Base-by-base conservation (phyloP, 2,888 invertebrate species). In the Melolontha melolontha region DNA sequence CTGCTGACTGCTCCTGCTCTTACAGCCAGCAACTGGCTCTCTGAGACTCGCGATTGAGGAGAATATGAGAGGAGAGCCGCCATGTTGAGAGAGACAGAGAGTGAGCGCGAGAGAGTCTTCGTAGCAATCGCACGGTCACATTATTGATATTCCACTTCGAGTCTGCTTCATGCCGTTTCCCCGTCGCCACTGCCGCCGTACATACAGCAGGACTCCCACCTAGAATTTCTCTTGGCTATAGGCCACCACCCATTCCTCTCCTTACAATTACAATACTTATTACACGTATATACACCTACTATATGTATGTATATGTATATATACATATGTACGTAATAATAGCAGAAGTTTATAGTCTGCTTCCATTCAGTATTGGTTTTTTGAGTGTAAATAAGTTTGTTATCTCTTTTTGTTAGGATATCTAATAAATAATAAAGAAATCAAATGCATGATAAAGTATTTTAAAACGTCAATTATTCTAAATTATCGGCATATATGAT, bases 101-200 rank as follows among this genome's bases (percentile, higher is more conserved):
- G 59, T 44, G 29, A 14, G 59, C 29, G 78, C 75, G 76, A 52
- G 59, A 51, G 59, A 66, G 70, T 73, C 79, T 79, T 78, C 78
- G 79, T 80, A 81, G 59, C 59, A 81, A 65, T 80, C 81, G 80
- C 82, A 80, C 81, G 81, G 81, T 82, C 82, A 81, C 81, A 83
- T 81, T 82, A 82, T 82, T 82, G 82, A 82, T 82, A 82, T 82
- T 82, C 82, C 78, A 80, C 80, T 81, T 80, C 76, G 80, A 80
- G 80, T 81, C 81, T 80, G 80, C 79, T 81, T 80, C 80, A 78
- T 80, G 80, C 80, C 78, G 79, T 78, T 76, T 75, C 74, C 75
- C 75, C 77, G 76, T 72, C 72, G 72, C 52, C 71, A 72, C 73
- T 70, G 67, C 73, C 71, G 67, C 74, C 42, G 54, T 40, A 49